These are phyloP conservation scores for Etheostoma spectabile DNA, from an alignment of 2,113 vertebrate species.

Conservation along the genomic window DNA sequence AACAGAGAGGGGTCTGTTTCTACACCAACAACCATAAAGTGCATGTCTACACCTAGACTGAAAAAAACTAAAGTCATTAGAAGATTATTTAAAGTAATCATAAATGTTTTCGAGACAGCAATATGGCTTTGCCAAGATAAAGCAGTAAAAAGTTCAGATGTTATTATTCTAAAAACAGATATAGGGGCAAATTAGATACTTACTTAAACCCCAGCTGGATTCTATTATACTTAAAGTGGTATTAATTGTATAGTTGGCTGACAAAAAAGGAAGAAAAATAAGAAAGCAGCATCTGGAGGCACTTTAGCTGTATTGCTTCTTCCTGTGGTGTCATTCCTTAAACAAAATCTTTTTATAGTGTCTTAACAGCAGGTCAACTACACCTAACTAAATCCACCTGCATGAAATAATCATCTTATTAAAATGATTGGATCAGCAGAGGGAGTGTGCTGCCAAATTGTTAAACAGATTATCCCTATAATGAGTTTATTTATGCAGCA, in stretches of 20 bases:
- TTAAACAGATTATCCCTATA: constrained; percentile 75
- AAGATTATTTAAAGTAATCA: neutral
- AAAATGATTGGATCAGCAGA: constrained; percentile 73
- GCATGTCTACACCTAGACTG: neutral
- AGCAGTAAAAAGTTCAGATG: constrained; percentile 11
- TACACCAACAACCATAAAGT: constrained; percentile 36
- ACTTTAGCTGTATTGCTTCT: constrained; percentile 29
- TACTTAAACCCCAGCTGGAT: constrained; percentile 5
- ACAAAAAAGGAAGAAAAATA: neutral
- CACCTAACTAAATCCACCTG: constrained; percentile 78
- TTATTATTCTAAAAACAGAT: constrained; percentile 44
- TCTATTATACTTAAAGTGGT: constrained; percentile 9
- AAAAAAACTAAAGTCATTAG: too few relatives aligned
- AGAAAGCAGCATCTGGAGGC: constrained; percentile 43
- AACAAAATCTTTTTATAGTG: constrained; percentile 62
- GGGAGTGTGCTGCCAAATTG: constrained; percentile 57
- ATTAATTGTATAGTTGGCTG: constrained; percentile 50
- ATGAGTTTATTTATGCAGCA: constrained; percentile 81
- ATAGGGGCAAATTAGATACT: constrained; percentile 1
- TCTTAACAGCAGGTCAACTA: constrained; percentile 75
- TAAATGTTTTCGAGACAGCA: neutral
- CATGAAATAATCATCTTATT: constrained; percentile 81
- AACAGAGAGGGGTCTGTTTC: constrained; percentile 41
- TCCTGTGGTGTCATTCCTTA: constrained; percentile 35
- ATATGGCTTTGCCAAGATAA: constrained; percentile 9